Evolutionary conservation across 2,888 invertebrate genomes (phyloP), one percentile per base, ranked within the genome.

Genomic region (Hipparchia semele): DNA sequence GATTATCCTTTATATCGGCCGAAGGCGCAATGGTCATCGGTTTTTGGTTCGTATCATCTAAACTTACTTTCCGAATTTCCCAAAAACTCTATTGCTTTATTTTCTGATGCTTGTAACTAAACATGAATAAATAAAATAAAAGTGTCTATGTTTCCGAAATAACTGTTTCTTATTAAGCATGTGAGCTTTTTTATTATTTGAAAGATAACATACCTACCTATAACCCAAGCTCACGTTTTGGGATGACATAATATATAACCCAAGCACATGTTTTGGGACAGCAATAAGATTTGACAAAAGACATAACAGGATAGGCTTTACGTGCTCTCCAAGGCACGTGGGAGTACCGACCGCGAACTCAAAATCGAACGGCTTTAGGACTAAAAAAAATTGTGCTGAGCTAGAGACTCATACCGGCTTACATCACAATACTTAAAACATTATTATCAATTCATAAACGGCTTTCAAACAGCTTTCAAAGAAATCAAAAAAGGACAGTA

Each of bases 1-100:
- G 98, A 98, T 90, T 98, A 97, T 89, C 98, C 98, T 0, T 96
- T 96, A 84, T 97, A 97, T 96, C 95, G 98, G 81, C 98, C 98
- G 8, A 96, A 97, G 72, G 98, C 98, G 10, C 98, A 98, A 86
- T 99, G 98, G 97, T 98, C 98, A 81, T 96, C 97, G 88, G 95
- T 98, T 78, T 95, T 98, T 86, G 98, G 99, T 98, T 88, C 96
- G 97, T 95, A 74, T 70, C 53, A 10, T 53, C 12, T 10, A 53
- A 10, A 10, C 10, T 10, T 10, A 53, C 12, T 12, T 12, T 53
- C 10, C 10, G 3, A 8, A 51, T 10, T 51, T 10, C 8, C 8
- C 51, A 51, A 51, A 10, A 8, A 10, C 51, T 51, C 51, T 10
- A 10, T 1, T 9, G 9, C 10, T 51, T 9, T 51, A 12, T 12